These are phyloP conservation scores for Stratiolaelaps scimitus DNA, from an alignment of 1,140 invertebrate genomes.

Conservation along the genomic window DNA sequence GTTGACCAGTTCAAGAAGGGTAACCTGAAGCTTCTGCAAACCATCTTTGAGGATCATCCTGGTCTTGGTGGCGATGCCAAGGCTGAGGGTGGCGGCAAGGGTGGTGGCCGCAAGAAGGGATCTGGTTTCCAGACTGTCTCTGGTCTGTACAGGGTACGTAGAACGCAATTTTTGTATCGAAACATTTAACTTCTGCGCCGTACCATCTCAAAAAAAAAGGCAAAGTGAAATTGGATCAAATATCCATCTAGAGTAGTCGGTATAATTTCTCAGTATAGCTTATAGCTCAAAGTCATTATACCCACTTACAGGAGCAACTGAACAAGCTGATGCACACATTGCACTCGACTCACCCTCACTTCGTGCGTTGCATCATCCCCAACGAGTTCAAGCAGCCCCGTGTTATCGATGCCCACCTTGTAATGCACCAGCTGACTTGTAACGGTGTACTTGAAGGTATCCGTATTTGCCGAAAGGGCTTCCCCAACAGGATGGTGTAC, in stretches of 20 bases:
- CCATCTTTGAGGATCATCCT: slow-evolving; percentile 88
- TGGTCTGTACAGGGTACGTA: slow-evolving; percentile 64
- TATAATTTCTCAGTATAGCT: no score
- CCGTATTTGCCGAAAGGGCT: slow-evolving; percentile 99
- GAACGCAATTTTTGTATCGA: no score
- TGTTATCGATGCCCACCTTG: slow-evolving; percentile 95
- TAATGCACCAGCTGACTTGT: slow-evolving; percentile 99
- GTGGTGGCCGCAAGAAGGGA: slow-evolving; percentile 57
- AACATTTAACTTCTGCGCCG: no score
- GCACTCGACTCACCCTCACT: slow-evolving; percentile 51
- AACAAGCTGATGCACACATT: slow-evolving; percentile 47
- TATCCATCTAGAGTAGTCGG: no score
- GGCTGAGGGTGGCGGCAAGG: slow-evolving; percentile 55
- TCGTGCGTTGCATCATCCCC: slow-evolving; percentile 56
- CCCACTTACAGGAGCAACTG: slow-evolving; percentile 42
- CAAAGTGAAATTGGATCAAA: no score
- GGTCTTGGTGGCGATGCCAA: slow-evolving; percentile 67
- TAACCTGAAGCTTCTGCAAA: slow-evolving; percentile 64
- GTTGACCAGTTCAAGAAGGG: slow-evolving; percentile 94
- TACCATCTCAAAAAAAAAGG: no score
- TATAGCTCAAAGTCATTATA: no score
- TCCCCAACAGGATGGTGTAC: slow-evolving; percentile 99
- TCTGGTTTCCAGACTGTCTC: slow-evolving; percentile 80
- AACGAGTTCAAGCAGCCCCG: slow-evolving; percentile 52
- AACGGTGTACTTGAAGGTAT: slow-evolving; percentile 99